Conservation (phyloP, 2,888 invertebrate genomes). For the Liposcelis brunnea region DNA sequence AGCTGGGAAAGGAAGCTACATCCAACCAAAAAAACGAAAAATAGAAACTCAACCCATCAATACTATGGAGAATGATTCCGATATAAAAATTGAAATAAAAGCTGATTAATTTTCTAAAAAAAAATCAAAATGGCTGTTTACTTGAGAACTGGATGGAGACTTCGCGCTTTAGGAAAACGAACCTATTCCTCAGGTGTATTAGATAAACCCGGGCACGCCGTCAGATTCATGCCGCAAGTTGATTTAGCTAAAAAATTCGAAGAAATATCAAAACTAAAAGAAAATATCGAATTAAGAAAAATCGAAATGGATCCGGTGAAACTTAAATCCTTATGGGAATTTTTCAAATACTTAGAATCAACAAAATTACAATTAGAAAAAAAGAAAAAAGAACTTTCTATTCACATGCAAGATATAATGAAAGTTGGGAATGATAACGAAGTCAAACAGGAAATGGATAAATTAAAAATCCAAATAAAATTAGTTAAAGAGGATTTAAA, state of each 20-base stretch:
- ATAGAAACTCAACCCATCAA: slow-evolving; percentile 44
- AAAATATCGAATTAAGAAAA: slow-evolving; percentile 37
- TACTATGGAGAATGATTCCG: slow-evolving; percentile 23
- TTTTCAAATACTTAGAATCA: slow-evolving; percentile 37
- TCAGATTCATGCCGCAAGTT: slow-evolving; percentile 40
- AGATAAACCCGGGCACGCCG: slow-evolving; percentile 33
- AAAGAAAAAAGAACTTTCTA: slow-evolving; percentile 32
- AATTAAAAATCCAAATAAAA: slow-evolving; percentile 36
- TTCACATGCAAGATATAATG: slow-evolving; percentile 30
- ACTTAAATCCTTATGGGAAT: slow-evolving; percentile 40
- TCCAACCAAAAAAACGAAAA: slow-evolving; percentile 50
- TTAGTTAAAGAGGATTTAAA: slow-evolving; percentile 44
- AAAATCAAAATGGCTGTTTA: slow-evolving; percentile 12
- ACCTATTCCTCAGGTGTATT: slow-evolving; percentile 20
- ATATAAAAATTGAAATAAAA: slow-evolving; percentile 28
- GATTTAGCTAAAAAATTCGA: slow-evolving; percentile 41
- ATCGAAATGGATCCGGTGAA: slow-evolving; percentile 34
- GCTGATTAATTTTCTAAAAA: slow-evolving; percentile 25
- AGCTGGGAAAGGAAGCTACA: slow-evolving; percentile 69
- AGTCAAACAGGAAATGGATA: slow-evolving; percentile 28
- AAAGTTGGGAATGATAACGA: slow-evolving; percentile 23
- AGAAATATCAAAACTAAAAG: slow-evolving; percentile 31
- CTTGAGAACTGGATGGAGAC: neutral
- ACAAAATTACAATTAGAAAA: slow-evolving; percentile 34
- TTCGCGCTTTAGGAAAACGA: neutral